Base-by-base conservation (phyloP, 2,797 vertebrate genomes). In the Rhabdomys pumilio region DNA sequence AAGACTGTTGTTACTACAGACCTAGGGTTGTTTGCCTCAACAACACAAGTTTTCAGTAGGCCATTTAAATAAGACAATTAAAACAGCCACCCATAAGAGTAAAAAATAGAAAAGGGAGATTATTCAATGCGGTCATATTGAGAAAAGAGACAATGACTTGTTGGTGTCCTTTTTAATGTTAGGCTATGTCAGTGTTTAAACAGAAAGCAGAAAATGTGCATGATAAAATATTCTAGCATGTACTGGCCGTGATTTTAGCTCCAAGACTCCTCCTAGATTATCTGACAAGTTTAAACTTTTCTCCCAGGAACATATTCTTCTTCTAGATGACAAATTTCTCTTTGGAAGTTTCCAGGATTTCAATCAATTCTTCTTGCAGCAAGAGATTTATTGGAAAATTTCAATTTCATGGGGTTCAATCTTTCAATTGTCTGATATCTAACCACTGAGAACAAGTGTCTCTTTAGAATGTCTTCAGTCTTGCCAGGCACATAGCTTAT, bases 401-500 rank as follows among this genome's bases (percentile, higher is more conserved):
- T 26, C 24, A 72, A 29, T 87, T 38, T 72, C 14, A 17, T 55
- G 14, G 9, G 24, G 22, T 57, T 38, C n/a, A 72, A 55, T 55
- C 34, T 38, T 72, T 38, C n/a, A 72, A 20, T 86, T 38, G 22
- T 72, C 24, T 38, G 67, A 41, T 69, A n/a, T 17, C 22, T 26
- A 55, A 15, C 69, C 8, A 38, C 8, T 3, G 13, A 87, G 9
- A 24, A 38, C 34, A 38, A n/a, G 47, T 72, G 12, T n/a, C 31
- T 86, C 29, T 55, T 55, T 17, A 55, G 29, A 67, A 38, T 72
- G 34, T 72, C 50, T 41, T 10, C 22, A 57, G 5, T 41, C 14
- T 2, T 26, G 4, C 8, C 15, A 29, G 10, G 7, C 2, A 41
- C 3, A 1, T 20, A 38, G 47, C 8, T 19, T 55, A 15, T 9